phyloP scores from a whole-genome alignment of 2,888 invertebrate species.

The Hedychridium roseum region DNA sequence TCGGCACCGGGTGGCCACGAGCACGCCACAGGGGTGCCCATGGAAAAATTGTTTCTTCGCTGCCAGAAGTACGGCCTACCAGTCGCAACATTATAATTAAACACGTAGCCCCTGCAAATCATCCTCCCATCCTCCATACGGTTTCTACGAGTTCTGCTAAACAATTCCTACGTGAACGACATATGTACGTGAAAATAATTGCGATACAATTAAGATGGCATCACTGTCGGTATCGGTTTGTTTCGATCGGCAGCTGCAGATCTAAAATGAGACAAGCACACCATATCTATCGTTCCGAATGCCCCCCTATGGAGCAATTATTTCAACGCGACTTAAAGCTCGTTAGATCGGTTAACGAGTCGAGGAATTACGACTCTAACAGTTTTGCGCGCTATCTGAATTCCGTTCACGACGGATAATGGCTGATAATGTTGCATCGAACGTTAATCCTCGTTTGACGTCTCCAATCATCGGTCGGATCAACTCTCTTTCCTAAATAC shows the following conservation, averaged over 20 bases:
- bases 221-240: too few relatives aligned
- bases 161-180: too few relatives aligned
- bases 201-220: constrained; percentile 18
- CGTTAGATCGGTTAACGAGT: constrained; percentile 35
- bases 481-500: constrained; percentile 1
- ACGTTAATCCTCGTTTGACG: too few relatives aligned
- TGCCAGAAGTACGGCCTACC: constrained; percentile 29
- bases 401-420: too few relatives aligned
- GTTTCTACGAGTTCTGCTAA: too few relatives aligned
- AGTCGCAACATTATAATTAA: constrained; percentile 34
- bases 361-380: constrained; percentile 17
- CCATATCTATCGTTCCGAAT: constrained; percentile 22
- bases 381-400: constrained; percentile 26
- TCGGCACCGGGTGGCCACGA: constrained; percentile 56
- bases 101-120: too few relatives aligned
- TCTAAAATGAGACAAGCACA: constrained; percentile 12
- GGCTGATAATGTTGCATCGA: too few relatives aligned
- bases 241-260: too few relatives aligned
- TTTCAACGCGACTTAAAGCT: constrained; percentile 40
- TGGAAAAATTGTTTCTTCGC: constrained; percentile 52
- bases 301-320: constrained; percentile 47
- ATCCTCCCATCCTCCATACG: too few relatives aligned
- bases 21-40: constrained; percentile 56
- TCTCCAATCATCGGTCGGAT: too few relatives aligned
- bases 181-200: constrained; percentile 22